Evolutionary conservation across 2,888 invertebrate genomes (phyloP).

Genomic region (Leucophenga montana): DNA sequence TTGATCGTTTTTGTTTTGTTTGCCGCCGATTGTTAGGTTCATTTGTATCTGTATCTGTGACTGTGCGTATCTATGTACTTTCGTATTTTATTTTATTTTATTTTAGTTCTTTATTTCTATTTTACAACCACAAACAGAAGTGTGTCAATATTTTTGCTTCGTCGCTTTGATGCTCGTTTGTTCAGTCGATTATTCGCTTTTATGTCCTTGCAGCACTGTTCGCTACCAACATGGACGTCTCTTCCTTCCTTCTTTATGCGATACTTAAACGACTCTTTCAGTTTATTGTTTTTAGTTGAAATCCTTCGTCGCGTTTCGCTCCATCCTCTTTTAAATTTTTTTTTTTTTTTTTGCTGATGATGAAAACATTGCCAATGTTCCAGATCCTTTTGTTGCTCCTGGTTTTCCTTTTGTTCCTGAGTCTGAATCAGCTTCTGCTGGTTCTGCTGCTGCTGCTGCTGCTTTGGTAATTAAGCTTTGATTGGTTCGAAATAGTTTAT

Average conservation of each 20-base stretch:
- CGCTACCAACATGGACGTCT: conserved; percentile 8
- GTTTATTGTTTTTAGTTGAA: conserved; percentile 5
- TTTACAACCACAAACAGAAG: conserved; percentile 6
- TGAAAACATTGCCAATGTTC: conserved; percentile 19
- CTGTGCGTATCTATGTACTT: too few relatives aligned
- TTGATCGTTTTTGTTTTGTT: not conserved
- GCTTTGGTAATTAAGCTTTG: conserved; percentile 63
- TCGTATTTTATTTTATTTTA: conserved; percentile 7
- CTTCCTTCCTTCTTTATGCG: conserved; percentile 22
- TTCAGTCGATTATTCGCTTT: conserved; percentile 54
- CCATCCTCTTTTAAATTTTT: not conserved
- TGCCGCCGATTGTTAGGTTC: too few relatives aligned
- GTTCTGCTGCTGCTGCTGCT: conserved; percentile 33
- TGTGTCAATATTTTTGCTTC: conserved; percentile 23
- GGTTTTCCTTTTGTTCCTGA: conserved; percentile 39
- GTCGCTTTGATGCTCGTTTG: conserved; percentile 56
- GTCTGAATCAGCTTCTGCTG: conserved; percentile 29
- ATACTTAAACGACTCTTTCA: not conserved
- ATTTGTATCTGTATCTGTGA: too few relatives aligned
- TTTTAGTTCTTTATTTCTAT: not conserved
- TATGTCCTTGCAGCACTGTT: conserved; percentile 34
- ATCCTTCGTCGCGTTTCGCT: not conserved
- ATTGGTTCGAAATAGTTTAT: conserved; percentile 63
- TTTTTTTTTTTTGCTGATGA: too few relatives aligned
- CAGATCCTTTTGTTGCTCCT: conserved; percentile 49